A percentile compares a stretch with the other conserved stretches of the same genome.
Evolutionary conservation across 2,113 vertebrate species (phyloP).

Genomic region (Saiga tatarica): DNA sequence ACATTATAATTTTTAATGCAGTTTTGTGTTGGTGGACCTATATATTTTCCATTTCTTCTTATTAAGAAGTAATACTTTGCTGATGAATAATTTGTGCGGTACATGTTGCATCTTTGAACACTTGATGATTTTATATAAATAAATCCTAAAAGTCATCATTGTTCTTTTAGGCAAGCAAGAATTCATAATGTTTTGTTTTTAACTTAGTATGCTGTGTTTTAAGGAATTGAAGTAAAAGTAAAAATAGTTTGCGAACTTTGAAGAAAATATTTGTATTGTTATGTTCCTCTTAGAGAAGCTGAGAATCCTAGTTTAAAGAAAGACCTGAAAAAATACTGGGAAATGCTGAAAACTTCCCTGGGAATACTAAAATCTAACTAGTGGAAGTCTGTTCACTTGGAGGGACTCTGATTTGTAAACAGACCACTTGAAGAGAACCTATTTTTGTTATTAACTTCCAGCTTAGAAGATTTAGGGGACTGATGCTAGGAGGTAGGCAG

Average conservation of each 20-base stretch:
- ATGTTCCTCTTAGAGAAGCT: background rate
- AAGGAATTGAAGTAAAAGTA: background rate
- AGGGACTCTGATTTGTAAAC: background rate
- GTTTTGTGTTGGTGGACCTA: background rate
- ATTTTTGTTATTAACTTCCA: background rate
- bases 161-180: background rate
- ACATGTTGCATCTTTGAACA: background rate
- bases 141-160: background rate
- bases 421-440: background rate
- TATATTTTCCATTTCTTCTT: background rate
- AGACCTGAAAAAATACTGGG: background rate
- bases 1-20: background rate
- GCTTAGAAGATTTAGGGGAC: background rate
- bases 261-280: constrained; percentile 21
- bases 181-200: background rate
- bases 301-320: background rate
- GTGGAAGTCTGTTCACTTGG: background rate
- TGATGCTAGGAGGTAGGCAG: background rate
- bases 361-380: background rate
- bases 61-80: background rate
- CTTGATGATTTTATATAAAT: background rate
- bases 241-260: background rate
- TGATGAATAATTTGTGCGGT: background rate
- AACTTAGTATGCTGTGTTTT: background rate
- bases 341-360: background rate